phyloP scores from a whole-genome alignment of 2,113 vertebrate species.

The Conger conger region DNA sequence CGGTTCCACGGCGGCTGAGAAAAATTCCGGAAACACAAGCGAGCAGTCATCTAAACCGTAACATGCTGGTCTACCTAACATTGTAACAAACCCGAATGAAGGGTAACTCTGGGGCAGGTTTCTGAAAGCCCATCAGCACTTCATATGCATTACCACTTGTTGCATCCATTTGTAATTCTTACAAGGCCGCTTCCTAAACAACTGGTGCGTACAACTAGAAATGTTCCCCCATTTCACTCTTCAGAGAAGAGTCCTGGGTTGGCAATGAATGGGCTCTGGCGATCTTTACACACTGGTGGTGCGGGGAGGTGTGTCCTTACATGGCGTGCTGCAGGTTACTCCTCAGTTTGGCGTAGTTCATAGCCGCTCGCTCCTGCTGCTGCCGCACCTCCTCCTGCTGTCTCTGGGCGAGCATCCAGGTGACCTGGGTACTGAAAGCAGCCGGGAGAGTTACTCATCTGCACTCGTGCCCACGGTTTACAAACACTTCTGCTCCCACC shows the following conservation, averaged over 20 bases:
- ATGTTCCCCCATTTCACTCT: too few relatives aligned
- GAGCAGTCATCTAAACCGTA: not conserved
- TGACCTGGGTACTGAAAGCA: constrained; percentile 88
- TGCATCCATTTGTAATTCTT: not conserved
- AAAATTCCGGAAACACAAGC: constrained; percentile 30
- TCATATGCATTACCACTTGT: too few relatives aligned
- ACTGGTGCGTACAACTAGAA: not conserved
- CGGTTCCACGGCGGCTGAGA: constrained; percentile 89
- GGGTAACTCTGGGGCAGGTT: too few relatives aligned
- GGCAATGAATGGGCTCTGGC: too few relatives aligned
- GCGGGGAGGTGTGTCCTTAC: constrained; percentile 69
- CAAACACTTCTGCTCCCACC: not conserved
- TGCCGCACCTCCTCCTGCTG: constrained; percentile 91
- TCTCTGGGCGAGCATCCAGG: constrained; percentile 99
- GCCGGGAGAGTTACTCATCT: constrained; percentile 59
- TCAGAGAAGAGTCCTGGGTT: too few relatives aligned
- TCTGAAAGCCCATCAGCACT: too few relatives aligned
- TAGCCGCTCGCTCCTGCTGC: constrained; percentile 92
- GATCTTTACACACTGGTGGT: not conserved
- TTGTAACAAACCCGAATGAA: too few relatives aligned
- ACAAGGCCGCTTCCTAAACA: not conserved
- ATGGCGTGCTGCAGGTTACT: constrained; percentile 98
- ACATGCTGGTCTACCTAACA: not conserved
- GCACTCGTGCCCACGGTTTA: not conserved
- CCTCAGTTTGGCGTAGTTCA: constrained; percentile 98